Evolutionary conservation across 2,113 vertebrate species (phyloP).

Genomic region (Pomatostomus ruficeps): DNA sequence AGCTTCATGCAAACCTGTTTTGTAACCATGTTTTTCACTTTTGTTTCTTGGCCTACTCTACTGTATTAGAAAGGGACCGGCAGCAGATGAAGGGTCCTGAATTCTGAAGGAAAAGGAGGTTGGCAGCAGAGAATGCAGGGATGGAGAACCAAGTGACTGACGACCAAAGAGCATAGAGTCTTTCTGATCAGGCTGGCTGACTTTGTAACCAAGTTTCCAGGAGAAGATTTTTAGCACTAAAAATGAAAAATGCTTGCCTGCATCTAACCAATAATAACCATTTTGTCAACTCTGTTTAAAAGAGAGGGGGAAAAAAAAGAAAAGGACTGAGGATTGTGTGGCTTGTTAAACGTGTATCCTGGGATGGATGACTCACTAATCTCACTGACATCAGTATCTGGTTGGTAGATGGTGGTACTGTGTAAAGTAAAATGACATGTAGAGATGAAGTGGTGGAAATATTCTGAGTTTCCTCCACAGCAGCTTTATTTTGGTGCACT

Average conservation of each 20-base stretch:
- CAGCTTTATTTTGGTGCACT: not conserved
- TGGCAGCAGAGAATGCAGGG: not conserved
- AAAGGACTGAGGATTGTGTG: not conserved
- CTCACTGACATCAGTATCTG: not conserved
- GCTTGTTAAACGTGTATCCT: not conserved
- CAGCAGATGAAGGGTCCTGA: not conserved
- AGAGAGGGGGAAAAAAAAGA: not conserved
- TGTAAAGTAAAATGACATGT: not conserved
- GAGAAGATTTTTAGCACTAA: not conserved
- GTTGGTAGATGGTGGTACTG: not conserved
- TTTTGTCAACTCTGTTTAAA: not conserved
- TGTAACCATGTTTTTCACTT: not conserved
- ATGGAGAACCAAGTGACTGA: not conserved
- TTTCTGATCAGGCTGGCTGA: not conserved
- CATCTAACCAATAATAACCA: not conserved
- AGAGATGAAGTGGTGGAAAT: not conserved
- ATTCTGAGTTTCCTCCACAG: not conserved
- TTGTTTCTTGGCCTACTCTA: not conserved
- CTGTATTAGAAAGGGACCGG: not conserved
- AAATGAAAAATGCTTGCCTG: not conserved
- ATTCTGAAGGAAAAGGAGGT: not conserved
- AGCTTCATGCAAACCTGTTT: not conserved
- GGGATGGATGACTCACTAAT: not conserved
- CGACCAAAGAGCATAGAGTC: not conserved
- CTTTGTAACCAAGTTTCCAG: not conserved